These are phyloP conservation scores for Eurytoma californica DNA, from an alignment of 2,888 invertebrate genomes.

Conservation along the genomic window DNA sequence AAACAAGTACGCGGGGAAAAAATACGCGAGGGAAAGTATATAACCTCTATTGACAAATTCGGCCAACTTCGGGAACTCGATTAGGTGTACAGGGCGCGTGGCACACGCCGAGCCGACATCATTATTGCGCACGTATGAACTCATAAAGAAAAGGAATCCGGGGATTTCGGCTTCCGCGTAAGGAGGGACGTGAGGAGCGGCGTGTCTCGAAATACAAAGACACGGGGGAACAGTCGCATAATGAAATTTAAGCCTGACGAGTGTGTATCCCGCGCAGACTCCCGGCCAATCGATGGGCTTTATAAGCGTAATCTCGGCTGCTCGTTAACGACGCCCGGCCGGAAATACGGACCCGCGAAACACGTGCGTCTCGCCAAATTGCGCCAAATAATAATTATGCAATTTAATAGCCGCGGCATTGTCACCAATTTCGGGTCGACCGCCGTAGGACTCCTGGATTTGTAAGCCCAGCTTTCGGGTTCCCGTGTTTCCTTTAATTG, in stretches of 20 bases:
- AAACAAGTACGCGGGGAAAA: too few relatives aligned
- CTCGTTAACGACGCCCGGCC: slow-evolving; percentile 21
- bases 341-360: neutral
- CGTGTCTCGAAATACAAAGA: neutral
- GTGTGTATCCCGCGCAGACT: neutral
- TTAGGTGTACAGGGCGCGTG: too few relatives aligned
- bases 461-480: too few relatives aligned
- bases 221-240: slow-evolving; percentile 22
- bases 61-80: too few relatives aligned
- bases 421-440: slow-evolving; percentile 12
- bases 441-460: too few relatives aligned
- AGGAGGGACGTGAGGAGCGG: neutral
- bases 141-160: slow-evolving; percentile 26
- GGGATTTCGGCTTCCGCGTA: neutral
- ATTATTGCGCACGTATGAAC: slow-evolving; percentile 46
- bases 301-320: slow-evolving; percentile 26
- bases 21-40: too few relatives aligned
- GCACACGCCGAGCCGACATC: neutral
- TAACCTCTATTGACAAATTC: too few relatives aligned
- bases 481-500: too few relatives aligned
- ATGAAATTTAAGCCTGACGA: slow-evolving; percentile 43
- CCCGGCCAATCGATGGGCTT: slow-evolving; percentile 19
- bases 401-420: slow-evolving; percentile 39
- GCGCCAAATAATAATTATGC: slow-evolving; percentile 32
- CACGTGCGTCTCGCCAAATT: slow-evolving; percentile 31